phyloP scores from a whole-genome alignment of 2,888 invertebrate genomes.

The Cyclophora albipunctata region DNA sequence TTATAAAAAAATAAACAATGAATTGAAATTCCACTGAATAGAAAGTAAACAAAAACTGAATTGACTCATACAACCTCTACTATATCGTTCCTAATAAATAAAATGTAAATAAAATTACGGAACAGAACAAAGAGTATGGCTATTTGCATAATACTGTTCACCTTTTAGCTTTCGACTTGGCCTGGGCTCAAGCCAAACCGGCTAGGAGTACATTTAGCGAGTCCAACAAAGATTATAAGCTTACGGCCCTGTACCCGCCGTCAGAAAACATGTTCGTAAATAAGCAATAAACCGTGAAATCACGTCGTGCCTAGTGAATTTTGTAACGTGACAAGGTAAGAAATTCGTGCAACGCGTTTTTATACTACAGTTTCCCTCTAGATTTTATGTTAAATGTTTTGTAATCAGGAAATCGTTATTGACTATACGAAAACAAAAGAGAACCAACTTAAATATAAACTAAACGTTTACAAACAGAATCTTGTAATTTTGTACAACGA shows the following conservation, averaged over 20 bases:
- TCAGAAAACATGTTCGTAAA: conserved; percentile 18
- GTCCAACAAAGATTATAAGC: conserved; percentile 58
- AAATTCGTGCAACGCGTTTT: conserved; percentile 8
- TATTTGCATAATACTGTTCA: conserved; percentile 71
- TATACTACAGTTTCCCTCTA: background rate
- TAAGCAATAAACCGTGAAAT: conserved; percentile 18
- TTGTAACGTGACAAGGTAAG: conserved; percentile 14
- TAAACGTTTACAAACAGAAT: too few species aligned
- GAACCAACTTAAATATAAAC: too few species aligned
- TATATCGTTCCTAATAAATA: conserved; percentile 62
- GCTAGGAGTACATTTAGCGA: conserved; percentile 45
- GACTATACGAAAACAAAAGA: background rate
- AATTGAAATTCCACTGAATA: conserved; percentile 33
- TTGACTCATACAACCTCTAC: conserved; percentile 38
- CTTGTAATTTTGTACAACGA: too few species aligned
- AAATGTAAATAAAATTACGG: conserved; percentile 62
- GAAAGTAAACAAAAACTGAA: conserved; percentile 36
- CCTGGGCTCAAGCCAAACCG: conserved; percentile 65
- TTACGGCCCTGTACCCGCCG: conserved; percentile 35
- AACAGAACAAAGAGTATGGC: conserved; percentile 65
- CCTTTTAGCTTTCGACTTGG: conserved; percentile 60
- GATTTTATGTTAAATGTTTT: conserved; percentile 5
- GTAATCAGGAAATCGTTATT: conserved; percentile 3
- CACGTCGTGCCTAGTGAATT: conserved; percentile 14
- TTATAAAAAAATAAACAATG: too few species aligned